Conservation (phyloP, 1,140 invertebrate genomes). For the Globodera rostochiensis region DNA sequence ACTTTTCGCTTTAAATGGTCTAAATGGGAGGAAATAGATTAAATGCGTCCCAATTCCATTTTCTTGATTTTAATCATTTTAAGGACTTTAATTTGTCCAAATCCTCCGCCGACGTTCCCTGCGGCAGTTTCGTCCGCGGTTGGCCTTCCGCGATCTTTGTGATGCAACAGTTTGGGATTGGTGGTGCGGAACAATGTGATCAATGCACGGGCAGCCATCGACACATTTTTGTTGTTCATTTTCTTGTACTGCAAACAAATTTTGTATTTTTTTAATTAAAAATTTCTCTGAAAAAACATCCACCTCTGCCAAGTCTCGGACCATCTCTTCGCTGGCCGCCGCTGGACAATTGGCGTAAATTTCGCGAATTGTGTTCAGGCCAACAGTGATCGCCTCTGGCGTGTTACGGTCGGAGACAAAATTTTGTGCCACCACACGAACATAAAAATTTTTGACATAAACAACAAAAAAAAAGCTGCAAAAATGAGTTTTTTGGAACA, state of each 20-base stretch:
- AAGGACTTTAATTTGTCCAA: constrained; percentile 70
- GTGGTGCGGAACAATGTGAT: constrained; percentile 83
- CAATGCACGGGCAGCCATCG: constrained; percentile 92
- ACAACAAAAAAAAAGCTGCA: no score
- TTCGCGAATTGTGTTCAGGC: constrained; percentile 69
- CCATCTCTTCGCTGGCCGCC: constrained; percentile 87
- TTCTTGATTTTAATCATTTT: no score
- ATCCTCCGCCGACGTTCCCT: constrained; percentile 66
- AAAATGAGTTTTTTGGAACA: no score
- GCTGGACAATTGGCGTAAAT: constrained; percentile 83
- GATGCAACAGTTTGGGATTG: constrained; percentile 86
- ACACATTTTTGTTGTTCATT: constrained; percentile 86
- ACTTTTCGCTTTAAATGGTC: no score
- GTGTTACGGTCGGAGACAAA: constrained; percentile 97
- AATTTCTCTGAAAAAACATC: constrained; percentile 6
- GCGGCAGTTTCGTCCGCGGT: constrained; percentile 78
- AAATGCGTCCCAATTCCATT: constrained; percentile 66
- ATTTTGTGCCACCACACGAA: constrained; percentile 88
- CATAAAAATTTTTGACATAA: neutral
- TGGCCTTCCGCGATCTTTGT: constrained; percentile 85
- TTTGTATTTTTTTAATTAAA: constrained; percentile 1
- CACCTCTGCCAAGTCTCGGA: constrained; percentile 79
- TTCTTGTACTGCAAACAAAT: constrained; percentile 76
- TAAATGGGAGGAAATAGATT: no score
- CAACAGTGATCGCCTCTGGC: constrained; percentile 95